These are phyloP conservation scores for Sebastolobus alascanus DNA, from an alignment of 2,797 vertebrate genomes.

Conservation along the genomic window DNA sequence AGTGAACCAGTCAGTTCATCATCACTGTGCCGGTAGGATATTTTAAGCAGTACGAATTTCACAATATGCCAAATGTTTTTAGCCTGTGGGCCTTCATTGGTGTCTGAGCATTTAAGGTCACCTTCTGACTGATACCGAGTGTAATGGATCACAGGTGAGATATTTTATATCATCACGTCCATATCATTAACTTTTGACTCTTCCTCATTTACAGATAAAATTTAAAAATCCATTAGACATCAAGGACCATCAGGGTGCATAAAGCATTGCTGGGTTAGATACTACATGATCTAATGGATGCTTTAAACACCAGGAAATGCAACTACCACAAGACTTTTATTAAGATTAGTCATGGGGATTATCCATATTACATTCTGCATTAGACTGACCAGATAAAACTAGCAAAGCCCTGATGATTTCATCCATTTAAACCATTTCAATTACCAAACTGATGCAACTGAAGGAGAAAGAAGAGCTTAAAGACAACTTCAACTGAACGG, in stretches of 20 bases:
- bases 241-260: background rate
- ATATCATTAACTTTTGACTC: background rate
- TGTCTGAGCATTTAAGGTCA: slow-evolving; percentile 6
- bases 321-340: background rate
- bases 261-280: background rate
- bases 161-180: background rate
- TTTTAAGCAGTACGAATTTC: slow-evolving; percentile 41
- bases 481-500: background rate
- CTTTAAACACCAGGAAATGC: slow-evolving; percentile 1
- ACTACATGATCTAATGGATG: background rate
- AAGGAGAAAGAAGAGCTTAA: background rate
- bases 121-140: background rate
- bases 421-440: background rate
- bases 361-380: background rate
- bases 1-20: slow-evolving; percentile 9
- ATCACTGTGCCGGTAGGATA: slow-evolving; percentile 27
- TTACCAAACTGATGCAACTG: background rate
- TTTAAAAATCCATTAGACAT: background rate
- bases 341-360: background rate
- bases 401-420: background rate
- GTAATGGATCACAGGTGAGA: background rate
- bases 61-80: slow-evolving; percentile 24
- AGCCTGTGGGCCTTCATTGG: slow-evolving; percentile 6
- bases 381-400: background rate
- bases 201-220: background rate